Conservation (phyloP, 2,113 vertebrate genomes). For the Pitta sordida region DNA sequence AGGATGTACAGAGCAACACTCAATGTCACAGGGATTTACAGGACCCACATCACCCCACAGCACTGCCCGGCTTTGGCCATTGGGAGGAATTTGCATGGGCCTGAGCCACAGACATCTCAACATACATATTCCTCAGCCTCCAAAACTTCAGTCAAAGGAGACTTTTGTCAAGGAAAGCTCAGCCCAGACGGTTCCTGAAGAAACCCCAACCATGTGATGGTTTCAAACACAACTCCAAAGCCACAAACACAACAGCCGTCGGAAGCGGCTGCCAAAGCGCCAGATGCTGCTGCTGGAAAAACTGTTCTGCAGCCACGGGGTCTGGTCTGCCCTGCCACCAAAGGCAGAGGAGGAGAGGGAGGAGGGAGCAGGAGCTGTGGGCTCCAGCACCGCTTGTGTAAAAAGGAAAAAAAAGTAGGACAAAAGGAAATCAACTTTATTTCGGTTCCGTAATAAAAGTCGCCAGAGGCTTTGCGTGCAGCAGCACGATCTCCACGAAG, state of each 20-base stretch:
- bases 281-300: conserved; percentile 67
- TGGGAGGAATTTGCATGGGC: not conserved
- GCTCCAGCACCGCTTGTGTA: not conserved
- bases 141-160: conserved; percentile 27
- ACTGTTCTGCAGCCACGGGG: not conserved
- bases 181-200: conserved; percentile 55
- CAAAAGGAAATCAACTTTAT: not conserved
- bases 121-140: not conserved
- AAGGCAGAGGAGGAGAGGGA: not conserved
- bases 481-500: rapidly evolving
- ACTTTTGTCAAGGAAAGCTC: conserved; percentile 43
- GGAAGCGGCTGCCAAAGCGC: conserved; percentile 31
- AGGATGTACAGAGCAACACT: rapidly evolving
- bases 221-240: conserved; percentile 55
- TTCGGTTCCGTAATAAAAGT: not conserved
- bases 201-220: conserved; percentile 45
- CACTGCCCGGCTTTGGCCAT: not conserved
- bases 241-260: conserved; percentile 59
- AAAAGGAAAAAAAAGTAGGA: not conserved
- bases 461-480: not conserved
- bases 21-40: not conserved
- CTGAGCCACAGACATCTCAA: not conserved
- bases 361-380: not conserved
- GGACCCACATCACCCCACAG: not conserved
- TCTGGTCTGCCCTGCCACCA: not conserved